Percentiles rank a stretch among this genome's conserved stretches.
Evolutionary conservation across 2,113 vertebrate genomes (phyloP).

Genomic region (Psophia crepitans): DNA sequence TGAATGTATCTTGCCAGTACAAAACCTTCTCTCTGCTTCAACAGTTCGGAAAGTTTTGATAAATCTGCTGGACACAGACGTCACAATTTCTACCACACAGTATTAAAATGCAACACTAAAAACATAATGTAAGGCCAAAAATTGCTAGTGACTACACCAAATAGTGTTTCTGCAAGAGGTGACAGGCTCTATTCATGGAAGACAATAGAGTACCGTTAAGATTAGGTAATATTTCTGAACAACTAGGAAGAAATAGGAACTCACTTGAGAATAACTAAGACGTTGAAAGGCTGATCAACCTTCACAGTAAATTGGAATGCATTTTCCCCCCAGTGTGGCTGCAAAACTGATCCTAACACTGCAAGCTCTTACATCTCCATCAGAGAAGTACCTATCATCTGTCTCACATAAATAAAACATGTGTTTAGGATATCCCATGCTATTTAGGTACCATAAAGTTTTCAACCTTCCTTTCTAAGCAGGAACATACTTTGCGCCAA

Average conservation of each 20-base stretch:
- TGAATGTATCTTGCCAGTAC: neutral
- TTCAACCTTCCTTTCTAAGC: neutral
- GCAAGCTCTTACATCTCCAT: neutral
- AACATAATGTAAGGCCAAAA: neutral
- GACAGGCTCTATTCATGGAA: neutral
- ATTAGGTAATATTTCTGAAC: neutral
- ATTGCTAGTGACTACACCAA: neutral
- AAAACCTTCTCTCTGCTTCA: neutral
- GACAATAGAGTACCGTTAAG: neutral
- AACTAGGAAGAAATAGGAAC: neutral
- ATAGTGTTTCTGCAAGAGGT: neutral
- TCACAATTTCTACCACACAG: neutral
- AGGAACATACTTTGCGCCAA: neutral
- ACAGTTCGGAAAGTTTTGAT: neutral
- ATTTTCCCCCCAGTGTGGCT: neutral
- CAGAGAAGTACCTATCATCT: neutral
- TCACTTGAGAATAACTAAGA: neutral
- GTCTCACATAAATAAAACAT: neutral
- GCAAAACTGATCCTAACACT: neutral
- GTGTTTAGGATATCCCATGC: neutral
- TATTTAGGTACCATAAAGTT: neutral
- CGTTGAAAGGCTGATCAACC: neutral
- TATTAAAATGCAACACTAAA: neutral
- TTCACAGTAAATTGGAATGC: neutral
- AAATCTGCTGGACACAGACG: neutral